A percentile compares a stretch with the other conserved stretches of the same genome.
Conservation (phyloP, 1,140 invertebrate genomes). For the Thaumatotibia leucotreta region DNA sequence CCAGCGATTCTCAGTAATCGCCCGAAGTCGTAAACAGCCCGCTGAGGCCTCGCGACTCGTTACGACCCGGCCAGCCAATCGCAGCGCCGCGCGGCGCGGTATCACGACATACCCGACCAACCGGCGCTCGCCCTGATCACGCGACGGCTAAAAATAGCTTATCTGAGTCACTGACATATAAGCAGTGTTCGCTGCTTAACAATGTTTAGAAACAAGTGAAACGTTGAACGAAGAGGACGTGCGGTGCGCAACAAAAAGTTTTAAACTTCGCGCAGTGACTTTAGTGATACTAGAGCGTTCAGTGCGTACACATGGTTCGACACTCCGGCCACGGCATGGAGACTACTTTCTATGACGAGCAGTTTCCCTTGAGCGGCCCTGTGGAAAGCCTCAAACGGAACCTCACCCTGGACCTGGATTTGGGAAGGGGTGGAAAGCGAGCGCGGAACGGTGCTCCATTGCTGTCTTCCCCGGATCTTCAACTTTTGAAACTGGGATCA, state of each 20-base stretch:
- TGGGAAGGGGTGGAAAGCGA: constrained; percentile 75
- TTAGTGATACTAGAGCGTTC: constrained; percentile 63
- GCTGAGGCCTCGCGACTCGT: constrained; percentile 68
- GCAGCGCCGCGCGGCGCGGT: constrained; percentile 26
- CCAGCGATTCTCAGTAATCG: constrained; percentile 71
- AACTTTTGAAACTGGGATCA: constrained; percentile 89
- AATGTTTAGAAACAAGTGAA: constrained; percentile 75
- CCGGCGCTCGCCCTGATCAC: constrained; percentile 54
- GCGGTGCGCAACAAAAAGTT: constrained; percentile 58
- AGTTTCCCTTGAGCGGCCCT: constrained; percentile 67
- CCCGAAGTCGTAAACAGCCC: constrained; percentile 75
- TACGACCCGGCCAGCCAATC: constrained; percentile 55
- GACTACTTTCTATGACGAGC: constrained; percentile 76
- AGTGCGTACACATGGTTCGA: constrained; percentile 75
- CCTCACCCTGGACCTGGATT: constrained; percentile 90
- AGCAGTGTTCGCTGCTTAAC: constrained; percentile 72
- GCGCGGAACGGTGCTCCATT: constrained; percentile 76
- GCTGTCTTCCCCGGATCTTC: constrained; percentile 89
- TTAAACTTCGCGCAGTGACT: constrained; percentile 66
- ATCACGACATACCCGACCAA: constrained; percentile 73
- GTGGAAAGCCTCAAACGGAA: constrained; percentile 79
- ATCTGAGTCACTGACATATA: constrained; percentile 77
- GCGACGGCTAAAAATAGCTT: constrained; percentile 75
- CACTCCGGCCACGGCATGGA: constrained; percentile 76
- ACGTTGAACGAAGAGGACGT: constrained; percentile 54